Percentiles rank a stretch among this genome's conserved stretches.
phyloP scores from a whole-genome alignment of 2,113 vertebrate species.

The Balaenoptera acutorostrata region DNA sequence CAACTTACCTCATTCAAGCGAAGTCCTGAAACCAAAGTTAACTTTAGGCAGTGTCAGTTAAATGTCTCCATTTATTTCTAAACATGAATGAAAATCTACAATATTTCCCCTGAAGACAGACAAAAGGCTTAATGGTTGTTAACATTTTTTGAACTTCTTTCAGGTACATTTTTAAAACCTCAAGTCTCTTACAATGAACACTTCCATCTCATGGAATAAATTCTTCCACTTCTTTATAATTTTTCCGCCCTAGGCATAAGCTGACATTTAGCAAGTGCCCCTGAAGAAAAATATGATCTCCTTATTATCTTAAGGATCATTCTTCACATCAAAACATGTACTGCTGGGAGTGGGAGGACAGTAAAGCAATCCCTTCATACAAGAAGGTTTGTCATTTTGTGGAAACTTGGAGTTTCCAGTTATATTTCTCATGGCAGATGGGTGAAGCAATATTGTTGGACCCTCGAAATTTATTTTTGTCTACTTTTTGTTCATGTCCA shows the following conservation, averaged over 20 bases:
- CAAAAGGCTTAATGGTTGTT: not conserved
- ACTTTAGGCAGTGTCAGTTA: not conserved
- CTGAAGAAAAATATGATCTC: conserved; percentile 9
- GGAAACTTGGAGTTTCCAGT: not conserved
- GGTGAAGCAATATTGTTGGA: not conserved
- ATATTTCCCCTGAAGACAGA: conserved; percentile 11
- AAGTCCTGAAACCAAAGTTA: conserved; percentile 12
- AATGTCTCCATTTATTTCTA: not conserved
- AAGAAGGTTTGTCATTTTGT: not conserved
- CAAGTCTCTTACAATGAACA: not conserved
- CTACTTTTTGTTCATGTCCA: not conserved
- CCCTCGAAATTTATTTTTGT: not conserved
- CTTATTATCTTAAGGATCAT: not conserved
- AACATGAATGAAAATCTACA: not conserved
- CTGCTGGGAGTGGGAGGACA: no score
- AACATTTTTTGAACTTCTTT: conserved; percentile 3
- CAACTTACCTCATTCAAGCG: not conserved
- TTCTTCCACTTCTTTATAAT: not conserved
- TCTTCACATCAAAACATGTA: not conserved
- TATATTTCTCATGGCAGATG: not conserved
- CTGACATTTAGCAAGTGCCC: not conserved
- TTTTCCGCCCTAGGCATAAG: not conserved
- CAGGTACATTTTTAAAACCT: not conserved
- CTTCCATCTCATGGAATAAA: not conserved
- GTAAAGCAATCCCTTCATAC: not conserved